phyloP scores from a whole-genome alignment of 1,140 invertebrate species.

The Argopecten irradians region DNA sequence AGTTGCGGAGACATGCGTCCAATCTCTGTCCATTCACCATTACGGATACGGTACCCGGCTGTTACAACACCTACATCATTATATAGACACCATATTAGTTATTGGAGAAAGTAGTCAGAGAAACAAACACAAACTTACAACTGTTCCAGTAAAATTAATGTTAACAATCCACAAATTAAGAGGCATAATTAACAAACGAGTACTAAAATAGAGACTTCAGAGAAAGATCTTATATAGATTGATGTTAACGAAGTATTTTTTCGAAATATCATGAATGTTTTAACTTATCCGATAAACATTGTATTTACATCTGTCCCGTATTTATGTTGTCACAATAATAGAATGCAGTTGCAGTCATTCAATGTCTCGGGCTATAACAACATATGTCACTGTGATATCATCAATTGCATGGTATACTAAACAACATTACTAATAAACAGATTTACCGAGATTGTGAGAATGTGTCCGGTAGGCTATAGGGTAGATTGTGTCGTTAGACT shows the following conservation, averaged over 20 bases:
- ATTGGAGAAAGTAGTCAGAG: neutral
- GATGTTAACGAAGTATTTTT: too few relatives aligned
- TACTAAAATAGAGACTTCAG: too few relatives aligned
- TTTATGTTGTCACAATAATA: too few relatives aligned
- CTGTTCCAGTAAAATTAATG: neutral
- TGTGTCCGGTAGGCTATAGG: conserved; percentile 75
- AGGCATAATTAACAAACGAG: neutral
- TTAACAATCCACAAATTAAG: neutral
- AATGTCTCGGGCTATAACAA: neutral
- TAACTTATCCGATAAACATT: too few relatives aligned
- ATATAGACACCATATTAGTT: neutral
- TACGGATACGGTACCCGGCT: conserved; percentile 75
- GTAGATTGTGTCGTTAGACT: conserved; percentile 65
- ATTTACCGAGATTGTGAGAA: conserved; percentile 73
- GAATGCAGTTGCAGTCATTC: too few relatives aligned
- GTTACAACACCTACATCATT: conserved; percentile 67
- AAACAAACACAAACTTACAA: neutral
- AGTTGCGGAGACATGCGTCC: conserved; percentile 74
- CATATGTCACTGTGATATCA: neutral
- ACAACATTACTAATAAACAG: neutral
- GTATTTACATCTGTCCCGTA: too few relatives aligned
- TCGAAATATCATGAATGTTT: too few relatives aligned
- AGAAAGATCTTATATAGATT: too few relatives aligned
- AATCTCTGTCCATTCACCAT: conserved; percentile 74
- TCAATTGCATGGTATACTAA: neutral